Evolutionary conservation across 2,797 vertebrate genomes (phyloP).

Genomic region (Alectoris magna): DNA sequence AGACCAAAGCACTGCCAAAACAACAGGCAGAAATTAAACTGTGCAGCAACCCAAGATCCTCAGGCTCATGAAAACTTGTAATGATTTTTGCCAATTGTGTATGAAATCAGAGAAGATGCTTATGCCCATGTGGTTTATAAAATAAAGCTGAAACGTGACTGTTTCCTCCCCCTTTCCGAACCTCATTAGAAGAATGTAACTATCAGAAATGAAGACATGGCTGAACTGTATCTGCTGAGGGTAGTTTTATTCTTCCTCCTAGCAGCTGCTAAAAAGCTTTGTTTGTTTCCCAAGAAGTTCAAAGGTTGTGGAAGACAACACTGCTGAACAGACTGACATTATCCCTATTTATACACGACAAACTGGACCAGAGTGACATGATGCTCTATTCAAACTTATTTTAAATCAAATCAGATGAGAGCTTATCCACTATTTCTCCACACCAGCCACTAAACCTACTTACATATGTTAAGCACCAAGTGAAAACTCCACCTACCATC

Average conservation of each 20-base stretch:
- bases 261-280: neutral
- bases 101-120: neutral
- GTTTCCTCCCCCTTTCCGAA: neutral
- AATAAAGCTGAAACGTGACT: fast-evolving
- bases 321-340: neutral
- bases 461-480: neutral
- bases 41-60: neutral
- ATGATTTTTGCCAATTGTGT: neutral
- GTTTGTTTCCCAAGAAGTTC: neutral
- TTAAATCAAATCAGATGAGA: neutral
- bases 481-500: neutral
- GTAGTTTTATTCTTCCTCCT: neutral
- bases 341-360: neutral
- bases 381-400: fast-evolving
- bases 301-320: neutral
- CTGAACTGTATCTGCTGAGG: neutral
- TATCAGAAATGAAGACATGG: neutral
- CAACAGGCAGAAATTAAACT: neutral
- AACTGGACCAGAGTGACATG: neutral
- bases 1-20: neutral
- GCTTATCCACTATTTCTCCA: neutral
- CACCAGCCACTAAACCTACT: neutral
- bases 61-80: neutral
- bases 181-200: neutral
- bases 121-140: neutral